Evolutionary conservation across 2,888 invertebrate genomes (phyloP).

Genomic region (Ichneumoninae sp.): DNA sequence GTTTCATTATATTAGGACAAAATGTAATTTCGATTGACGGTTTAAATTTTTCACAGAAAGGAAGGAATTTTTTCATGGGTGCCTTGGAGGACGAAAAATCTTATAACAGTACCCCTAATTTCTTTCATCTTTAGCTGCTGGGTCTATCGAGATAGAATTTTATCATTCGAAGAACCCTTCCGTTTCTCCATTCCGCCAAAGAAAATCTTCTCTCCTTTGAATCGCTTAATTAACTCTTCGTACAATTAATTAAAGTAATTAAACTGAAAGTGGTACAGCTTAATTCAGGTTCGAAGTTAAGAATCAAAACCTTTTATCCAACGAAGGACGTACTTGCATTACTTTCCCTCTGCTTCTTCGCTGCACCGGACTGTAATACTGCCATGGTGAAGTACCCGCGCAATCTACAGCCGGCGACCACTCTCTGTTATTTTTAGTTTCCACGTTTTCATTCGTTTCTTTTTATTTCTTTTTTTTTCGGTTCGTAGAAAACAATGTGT

Average conservation of each 20-base stretch:
- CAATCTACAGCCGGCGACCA: constrained; percentile 39
- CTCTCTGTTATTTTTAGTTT: constrained; percentile 52
- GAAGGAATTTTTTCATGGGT: neutral
- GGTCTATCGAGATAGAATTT: neutral
- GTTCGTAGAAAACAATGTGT: constrained; percentile 60
- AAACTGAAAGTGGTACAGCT: neutral
- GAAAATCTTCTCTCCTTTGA: neutral
- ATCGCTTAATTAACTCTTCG: neutral
- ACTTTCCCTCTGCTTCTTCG: constrained; percentile 13
- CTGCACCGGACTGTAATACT: constrained; percentile 9
- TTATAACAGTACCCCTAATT: neutral
- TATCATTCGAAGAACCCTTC: neutral
- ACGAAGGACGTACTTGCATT: constrained; percentile 18
- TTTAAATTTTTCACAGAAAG: neutral
- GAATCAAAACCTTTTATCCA: constrained; percentile 35
- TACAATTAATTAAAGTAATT: neutral
- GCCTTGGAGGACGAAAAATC: neutral
- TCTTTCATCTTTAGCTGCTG: neutral
- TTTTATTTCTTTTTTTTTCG: constrained; percentile 30
- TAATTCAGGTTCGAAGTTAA: neutral
- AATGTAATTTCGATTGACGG: neutral
- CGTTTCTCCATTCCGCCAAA: neutral
- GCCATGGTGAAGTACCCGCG: constrained; percentile 23
- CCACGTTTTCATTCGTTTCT: neutral
- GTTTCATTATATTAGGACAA: neutral